Conservation (phyloP, 2,797 vertebrate genomes). For the Calcarius lapponicus region DNA sequence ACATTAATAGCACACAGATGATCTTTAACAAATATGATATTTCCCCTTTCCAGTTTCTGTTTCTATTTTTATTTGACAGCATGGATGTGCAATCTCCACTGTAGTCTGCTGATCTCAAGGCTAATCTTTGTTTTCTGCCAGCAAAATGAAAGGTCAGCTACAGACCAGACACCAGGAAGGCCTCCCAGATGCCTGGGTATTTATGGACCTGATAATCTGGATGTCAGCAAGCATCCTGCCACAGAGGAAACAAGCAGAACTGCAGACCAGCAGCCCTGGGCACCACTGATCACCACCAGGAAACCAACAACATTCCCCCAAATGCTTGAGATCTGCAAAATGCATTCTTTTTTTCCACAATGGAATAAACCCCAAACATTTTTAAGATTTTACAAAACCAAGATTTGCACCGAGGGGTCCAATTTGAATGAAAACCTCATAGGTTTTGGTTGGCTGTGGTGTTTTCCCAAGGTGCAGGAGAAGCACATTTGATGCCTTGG, state of each 20-base stretch:
- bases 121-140: background rate
- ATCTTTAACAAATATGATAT: background rate
- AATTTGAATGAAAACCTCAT: background rate
- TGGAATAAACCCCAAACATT: background rate
- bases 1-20: background rate
- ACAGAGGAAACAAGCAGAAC: background rate
- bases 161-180: background rate
- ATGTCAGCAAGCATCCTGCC: background rate
- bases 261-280: background rate
- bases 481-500: background rate
- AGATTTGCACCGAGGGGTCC: rapidly evolving
- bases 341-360: background rate
- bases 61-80: background rate
- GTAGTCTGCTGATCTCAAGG: background rate
- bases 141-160: background rate
- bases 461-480: background rate
- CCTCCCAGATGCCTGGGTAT: background rate
- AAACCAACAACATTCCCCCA: background rate
- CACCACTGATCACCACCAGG: background rate
- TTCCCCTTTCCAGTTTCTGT: background rate
- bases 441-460: background rate
- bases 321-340: background rate
- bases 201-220: background rate
- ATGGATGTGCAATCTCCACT: background rate
- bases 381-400: background rate